Evolutionary conservation across 2,113 vertebrate genomes (phyloP).

Genomic region (Muntiacus muntjak): DNA sequence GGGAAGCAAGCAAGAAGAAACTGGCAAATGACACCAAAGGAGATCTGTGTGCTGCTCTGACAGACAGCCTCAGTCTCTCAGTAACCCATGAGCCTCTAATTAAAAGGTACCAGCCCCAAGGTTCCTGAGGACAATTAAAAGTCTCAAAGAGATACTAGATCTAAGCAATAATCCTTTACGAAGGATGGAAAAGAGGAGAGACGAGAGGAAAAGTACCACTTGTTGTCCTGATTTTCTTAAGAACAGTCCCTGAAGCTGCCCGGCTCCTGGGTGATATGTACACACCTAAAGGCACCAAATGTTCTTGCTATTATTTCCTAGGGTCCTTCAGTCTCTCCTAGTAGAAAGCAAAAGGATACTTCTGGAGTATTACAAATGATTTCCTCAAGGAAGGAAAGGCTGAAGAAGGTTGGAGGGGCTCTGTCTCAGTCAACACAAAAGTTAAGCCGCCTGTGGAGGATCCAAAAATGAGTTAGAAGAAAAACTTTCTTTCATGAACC

Average conservation of each 20-base stretch:
- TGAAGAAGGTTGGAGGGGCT: neutral
- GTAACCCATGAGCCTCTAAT: neutral
- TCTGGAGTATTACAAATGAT: conserved; percentile 15
- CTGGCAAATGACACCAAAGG: neutral
- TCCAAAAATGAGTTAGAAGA: neutral
- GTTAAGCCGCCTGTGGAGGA: neutral
- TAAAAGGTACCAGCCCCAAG: neutral
- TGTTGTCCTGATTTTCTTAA: neutral
- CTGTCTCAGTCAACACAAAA: neutral
- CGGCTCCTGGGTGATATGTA: neutral
- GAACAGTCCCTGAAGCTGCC: neutral
- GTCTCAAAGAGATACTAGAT: neutral
- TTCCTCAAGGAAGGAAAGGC: neutral
- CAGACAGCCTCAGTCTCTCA: neutral
- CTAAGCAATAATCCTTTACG: neutral
- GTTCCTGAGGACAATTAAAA: conserved; percentile 12
- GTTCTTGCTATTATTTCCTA: neutral
- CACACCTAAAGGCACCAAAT: neutral
- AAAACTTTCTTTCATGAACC: conserved; percentile 14
- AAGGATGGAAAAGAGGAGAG: neutral
- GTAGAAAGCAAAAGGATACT: neutral
- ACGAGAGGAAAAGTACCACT: neutral
- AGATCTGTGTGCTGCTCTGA: neutral
- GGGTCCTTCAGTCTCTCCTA: neutral
- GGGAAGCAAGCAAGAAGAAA: neutral